Conservation (phyloP, 2,113 vertebrate genomes). For the Australoheros scitulus region DNA sequence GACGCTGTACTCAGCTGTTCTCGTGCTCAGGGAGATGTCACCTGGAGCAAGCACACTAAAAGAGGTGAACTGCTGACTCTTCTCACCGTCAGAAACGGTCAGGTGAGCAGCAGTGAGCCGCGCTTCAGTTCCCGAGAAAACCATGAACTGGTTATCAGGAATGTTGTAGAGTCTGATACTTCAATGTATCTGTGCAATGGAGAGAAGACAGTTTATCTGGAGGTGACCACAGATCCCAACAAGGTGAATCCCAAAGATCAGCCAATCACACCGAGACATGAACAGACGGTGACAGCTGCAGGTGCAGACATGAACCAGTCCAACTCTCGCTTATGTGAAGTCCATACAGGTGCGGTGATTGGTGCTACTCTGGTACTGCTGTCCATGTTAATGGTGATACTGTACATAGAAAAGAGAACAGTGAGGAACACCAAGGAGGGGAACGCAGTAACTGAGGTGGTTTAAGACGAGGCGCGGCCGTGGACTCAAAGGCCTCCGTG, state of each 20-base stretch:
- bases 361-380: too few species aligned
- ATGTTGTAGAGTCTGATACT: rapidly evolving
- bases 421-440: too few species aligned
- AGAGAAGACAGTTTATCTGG: rapidly evolving
- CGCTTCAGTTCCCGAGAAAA: background rate
- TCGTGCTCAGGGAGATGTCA: background rate
- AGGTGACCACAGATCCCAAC: background rate
- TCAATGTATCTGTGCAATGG: constrained; percentile 1
- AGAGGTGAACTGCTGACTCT: rapidly evolving
- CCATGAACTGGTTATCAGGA: background rate
- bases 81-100: background rate
- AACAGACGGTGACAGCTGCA: too few species aligned
- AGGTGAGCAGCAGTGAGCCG: rapidly evolving
- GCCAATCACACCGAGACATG: background rate
- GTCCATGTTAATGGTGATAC: too few species aligned
- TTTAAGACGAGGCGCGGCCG: too few species aligned
- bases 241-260: rapidly evolving
- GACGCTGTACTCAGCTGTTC: constrained; percentile 4
- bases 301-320: background rate
- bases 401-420: too few species aligned
- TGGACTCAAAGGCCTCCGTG: too few species aligned
- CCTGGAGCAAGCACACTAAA: background rate
- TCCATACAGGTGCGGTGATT: too few species aligned
- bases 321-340: too few species aligned
- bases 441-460: too few species aligned